phyloP scores from a whole-genome alignment of 2,797 vertebrate genomes.

The Silurus lanzhouensis region DNA sequence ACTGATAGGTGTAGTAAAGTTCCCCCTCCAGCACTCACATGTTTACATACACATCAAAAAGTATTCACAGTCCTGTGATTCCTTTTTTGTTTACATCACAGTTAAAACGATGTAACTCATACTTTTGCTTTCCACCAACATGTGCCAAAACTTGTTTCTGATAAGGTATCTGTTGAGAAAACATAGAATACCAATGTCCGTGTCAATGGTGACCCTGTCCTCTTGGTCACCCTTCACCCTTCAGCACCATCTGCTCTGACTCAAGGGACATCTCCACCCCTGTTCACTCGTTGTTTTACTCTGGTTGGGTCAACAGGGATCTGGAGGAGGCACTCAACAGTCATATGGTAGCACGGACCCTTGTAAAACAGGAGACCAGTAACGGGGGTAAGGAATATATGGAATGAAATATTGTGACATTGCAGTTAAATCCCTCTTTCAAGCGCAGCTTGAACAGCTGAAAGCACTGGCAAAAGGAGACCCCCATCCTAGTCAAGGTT shows the following conservation, averaged over 20 bases:
- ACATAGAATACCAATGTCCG: conserved; percentile 41
- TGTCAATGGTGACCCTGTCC: conserved; percentile 56
- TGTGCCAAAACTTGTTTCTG: conserved; percentile 24
- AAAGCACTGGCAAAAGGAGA: conserved; percentile 19
- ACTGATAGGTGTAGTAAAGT: conserved; percentile 5
- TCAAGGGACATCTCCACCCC: conserved; percentile 46
- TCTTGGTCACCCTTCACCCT: conserved; percentile 48
- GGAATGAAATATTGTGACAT: conserved; percentile 58
- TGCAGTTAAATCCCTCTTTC: conserved; percentile 47
- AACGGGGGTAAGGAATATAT: conserved; percentile 13
- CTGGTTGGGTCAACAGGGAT: conserved; percentile 22
- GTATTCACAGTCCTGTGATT: neutral
- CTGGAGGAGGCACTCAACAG: conserved; percentile 62
- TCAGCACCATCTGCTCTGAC: conserved; percentile 70
- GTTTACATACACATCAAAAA: conserved; percentile 26
- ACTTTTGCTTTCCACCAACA: conserved; percentile 18
- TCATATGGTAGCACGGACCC: conserved; percentile 60
- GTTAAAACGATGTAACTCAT: conserved; percentile 13
- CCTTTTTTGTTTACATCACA: conserved; percentile 43
- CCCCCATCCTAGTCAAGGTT: conserved; percentile 14
- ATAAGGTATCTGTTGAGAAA: conserved; percentile 50
- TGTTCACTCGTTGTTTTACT: conserved; percentile 50
- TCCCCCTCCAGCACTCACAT: neutral
- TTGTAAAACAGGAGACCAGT: conserved; percentile 46
- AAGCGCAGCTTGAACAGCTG: conserved; percentile 31